These are phyloP conservation scores for Hyaena hyaena DNA, from an alignment of 2,113 vertebrate genomes.

Conservation along the genomic window DNA sequence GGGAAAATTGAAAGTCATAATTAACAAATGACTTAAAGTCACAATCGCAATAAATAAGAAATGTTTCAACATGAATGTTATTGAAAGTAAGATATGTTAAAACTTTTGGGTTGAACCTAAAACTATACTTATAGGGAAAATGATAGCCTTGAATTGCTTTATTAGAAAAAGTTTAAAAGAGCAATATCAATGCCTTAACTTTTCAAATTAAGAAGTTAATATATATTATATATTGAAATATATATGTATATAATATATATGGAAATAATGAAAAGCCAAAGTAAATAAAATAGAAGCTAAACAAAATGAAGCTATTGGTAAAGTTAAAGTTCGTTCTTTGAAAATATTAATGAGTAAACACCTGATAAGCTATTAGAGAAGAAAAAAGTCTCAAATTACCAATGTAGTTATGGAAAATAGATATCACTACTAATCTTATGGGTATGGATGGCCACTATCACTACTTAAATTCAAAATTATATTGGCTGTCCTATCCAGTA, in stretches of 20 bases:
- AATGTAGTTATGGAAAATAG: neutral
- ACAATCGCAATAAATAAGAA: neutral
- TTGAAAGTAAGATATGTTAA: neutral
- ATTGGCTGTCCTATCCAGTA: neutral
- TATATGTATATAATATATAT: neutral
- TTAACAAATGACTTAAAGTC: neutral
- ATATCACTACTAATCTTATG: neutral
- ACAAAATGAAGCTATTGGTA: neutral
- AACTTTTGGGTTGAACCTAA: neutral
- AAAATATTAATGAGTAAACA: neutral
- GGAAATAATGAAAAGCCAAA: neutral
- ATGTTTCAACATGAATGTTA: neutral
- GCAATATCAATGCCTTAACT: neutral
- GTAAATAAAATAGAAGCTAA: neutral
- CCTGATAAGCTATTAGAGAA: neutral
- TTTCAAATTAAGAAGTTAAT: neutral
- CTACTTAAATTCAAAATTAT: neutral
- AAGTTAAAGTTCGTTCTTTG: neutral
- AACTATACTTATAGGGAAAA: neutral
- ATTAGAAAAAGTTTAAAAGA: neutral
- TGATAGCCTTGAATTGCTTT: neutral
- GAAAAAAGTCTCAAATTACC: neutral
- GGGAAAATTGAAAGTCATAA: neutral
- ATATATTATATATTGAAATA: neutral
- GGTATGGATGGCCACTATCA: neutral